phyloP scores from a whole-genome alignment of 2,113 vertebrate species.

The Datnioides undecimradiatus region DNA sequence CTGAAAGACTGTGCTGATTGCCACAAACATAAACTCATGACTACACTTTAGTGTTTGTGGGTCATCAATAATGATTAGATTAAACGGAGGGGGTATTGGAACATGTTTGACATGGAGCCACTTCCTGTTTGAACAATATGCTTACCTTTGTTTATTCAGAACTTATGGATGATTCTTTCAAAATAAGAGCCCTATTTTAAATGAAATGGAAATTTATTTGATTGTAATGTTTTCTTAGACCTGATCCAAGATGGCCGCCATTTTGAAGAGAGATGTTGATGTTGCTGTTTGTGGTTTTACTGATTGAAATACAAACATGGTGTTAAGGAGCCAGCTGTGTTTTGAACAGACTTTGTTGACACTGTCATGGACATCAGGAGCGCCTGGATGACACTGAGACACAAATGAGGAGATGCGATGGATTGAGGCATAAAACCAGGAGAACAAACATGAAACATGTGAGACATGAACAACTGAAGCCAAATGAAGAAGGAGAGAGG shows the following conservation, averaged over 20 bases:
- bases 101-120: neutral
- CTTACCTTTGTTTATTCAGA: neutral
- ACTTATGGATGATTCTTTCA: neutral
- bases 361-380: neutral
- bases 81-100: neutral
- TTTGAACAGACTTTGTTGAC: slow-evolving; percentile 46
- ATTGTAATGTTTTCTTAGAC: slow-evolving; percentile 1
- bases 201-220: neutral
- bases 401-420: neutral
- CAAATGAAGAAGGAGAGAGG: neutral
- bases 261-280: slow-evolving; percentile 1
- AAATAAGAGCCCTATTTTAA: neutral
- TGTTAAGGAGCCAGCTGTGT: slow-evolving; percentile 16
- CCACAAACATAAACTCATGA: too few species aligned
- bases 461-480: neutral
- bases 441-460: neutral
- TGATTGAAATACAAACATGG: neutral
- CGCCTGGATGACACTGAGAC: neutral
- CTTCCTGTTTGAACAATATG: slow-evolving; percentile 16
- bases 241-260: slow-evolving; percentile 40
- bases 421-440: neutral
- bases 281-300: slow-evolving; percentile 12
- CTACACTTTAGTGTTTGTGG: neutral
- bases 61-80: slow-evolving; percentile 11
- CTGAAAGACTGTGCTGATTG: too few species aligned